Conservation (phyloP, 2,797 vertebrate genomes). For the Cephalopachus bancanus region DNA sequence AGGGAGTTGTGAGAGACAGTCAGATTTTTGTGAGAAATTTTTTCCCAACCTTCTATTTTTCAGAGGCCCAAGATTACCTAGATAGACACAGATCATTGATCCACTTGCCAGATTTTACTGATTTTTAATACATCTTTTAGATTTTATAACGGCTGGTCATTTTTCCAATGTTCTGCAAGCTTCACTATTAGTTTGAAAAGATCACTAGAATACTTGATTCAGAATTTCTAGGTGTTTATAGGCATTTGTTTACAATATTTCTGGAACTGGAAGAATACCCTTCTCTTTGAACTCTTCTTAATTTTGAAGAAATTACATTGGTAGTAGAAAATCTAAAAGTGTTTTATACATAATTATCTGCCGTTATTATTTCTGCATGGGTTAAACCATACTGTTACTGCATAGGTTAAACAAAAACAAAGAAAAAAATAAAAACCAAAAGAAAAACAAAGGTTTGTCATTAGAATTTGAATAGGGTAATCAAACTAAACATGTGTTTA, state of each 20-base stretch:
- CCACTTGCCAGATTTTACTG: background rate
- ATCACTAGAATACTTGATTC: background rate
- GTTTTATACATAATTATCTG: background rate
- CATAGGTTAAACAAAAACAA: background rate
- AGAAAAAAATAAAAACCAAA: background rate
- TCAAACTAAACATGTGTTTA: conserved; percentile 33
- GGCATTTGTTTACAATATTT: background rate
- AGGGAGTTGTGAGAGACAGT: background rate
- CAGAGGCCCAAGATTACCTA: background rate
- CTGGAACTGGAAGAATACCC: background rate
- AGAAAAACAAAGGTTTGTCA: background rate
- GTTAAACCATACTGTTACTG: background rate
- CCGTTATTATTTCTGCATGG: background rate
- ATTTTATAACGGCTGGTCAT: background rate
- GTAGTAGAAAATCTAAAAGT: conserved; percentile 40
- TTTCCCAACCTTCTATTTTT: background rate
- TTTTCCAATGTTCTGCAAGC: background rate
- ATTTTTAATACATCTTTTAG: background rate
- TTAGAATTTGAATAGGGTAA: conserved; percentile 56
- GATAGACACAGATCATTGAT: background rate
- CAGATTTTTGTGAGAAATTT: background rate
- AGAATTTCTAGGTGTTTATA: background rate
- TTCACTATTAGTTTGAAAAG: background rate
- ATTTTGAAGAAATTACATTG: conserved; percentile 40
- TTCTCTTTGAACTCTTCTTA: background rate